phyloP scores from a whole-genome alignment of 2,888 invertebrate species.

The Cosmia pyralina region DNA sequence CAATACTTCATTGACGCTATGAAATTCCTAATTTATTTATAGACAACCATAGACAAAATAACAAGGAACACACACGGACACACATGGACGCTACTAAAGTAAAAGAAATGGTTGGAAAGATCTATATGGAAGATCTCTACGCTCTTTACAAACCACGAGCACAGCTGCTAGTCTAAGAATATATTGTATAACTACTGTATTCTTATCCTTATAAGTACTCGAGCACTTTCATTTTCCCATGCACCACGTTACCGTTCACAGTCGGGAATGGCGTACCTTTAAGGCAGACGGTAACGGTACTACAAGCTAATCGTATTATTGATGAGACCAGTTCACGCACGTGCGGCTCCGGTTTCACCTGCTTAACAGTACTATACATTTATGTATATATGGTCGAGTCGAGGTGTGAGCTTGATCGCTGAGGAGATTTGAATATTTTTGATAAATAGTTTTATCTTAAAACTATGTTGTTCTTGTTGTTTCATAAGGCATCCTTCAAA shows the following conservation, averaged over 20 bases:
- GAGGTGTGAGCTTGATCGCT: not conserved
- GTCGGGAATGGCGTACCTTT: conserved; percentile 14
- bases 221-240: conserved; percentile 49
- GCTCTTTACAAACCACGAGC: not conserved
- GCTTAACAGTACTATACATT: not conserved
- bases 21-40: too few relatives aligned
- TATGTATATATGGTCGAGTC: not conserved
- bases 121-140: not conserved
- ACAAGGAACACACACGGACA: too few relatives aligned
- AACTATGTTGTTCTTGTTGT: not conserved
- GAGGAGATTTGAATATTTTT: conserved; percentile 1
- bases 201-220: conserved; percentile 28
- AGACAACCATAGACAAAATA: too few relatives aligned
- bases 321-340: conserved; percentile 45
- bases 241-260: not conserved
- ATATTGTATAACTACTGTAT: conserved; percentile 13
- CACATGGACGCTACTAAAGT: too few relatives aligned
- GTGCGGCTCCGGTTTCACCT: conserved; percentile 38
- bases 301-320: conserved; percentile 47
- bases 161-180: not conserved
- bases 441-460: not conserved
- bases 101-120: too few relatives aligned
- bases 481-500: not conserved
- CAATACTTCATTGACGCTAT: too few relatives aligned
- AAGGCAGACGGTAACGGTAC: conserved; percentile 46